phyloP scores from a whole-genome alignment of 30 jellyfish, hydroid and myxozoan genomes.

The Mastigias papua region DNA sequence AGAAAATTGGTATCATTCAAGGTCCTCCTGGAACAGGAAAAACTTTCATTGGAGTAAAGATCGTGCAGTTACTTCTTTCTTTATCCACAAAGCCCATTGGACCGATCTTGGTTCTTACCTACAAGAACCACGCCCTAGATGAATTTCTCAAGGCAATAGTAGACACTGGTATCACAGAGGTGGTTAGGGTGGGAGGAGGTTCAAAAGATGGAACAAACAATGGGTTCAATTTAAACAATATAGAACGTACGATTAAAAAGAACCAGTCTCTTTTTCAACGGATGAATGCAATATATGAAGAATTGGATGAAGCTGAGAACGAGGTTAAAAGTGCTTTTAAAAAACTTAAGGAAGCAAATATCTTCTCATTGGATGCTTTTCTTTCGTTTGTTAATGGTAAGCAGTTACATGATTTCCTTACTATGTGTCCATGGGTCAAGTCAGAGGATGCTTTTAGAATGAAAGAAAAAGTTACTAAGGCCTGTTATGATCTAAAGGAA shows the following conservation, averaged over 20 bases:
- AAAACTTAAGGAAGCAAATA: conserved; percentile 18
- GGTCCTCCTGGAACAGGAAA: conserved; percentile 93
- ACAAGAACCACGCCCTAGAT: conserved; percentile 88
- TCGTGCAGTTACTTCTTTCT: conserved; percentile 37
- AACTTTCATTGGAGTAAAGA: conserved; percentile 72
- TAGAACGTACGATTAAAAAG: conserved; percentile 7
- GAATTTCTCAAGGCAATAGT: conserved; percentile 63
- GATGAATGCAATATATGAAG: neutral
- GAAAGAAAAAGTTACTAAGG: neutral
- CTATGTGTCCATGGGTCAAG: neutral
- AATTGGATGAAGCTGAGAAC: conserved; percentile 9
- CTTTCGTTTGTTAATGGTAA: conserved; percentile 7
- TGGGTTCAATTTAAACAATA: neutral
- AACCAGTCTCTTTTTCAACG: conserved; percentile 14
- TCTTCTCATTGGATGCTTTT: conserved; percentile 14
- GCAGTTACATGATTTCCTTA: conserved; percentile 18
- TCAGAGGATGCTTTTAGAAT: neutral
- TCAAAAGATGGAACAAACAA: conserved; percentile 21
- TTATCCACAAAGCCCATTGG: conserved; percentile 47
- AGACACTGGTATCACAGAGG: conserved; percentile 16
- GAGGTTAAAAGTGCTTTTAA: conserved; percentile 22
- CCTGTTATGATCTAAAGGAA: neutral
- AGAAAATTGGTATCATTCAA: conserved; percentile 74
- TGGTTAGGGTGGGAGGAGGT: conserved; percentile 71
- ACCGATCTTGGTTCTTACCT: conserved; percentile 71